phyloP scores from a whole-genome alignment of 1,140 invertebrate species.

The Melanaphis sacchari region DNA sequence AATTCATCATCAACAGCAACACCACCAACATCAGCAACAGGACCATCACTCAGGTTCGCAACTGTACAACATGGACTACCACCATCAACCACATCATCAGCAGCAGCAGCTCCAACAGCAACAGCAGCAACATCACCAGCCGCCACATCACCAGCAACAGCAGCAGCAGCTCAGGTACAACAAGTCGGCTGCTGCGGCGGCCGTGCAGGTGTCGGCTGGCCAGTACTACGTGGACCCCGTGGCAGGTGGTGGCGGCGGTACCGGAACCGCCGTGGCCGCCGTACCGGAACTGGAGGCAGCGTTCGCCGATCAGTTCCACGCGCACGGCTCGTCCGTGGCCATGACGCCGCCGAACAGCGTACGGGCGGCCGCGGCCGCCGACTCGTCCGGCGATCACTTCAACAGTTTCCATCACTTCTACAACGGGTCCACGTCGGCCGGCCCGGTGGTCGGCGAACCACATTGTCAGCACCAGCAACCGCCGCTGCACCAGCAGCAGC shows the following conservation, averaged over 20 bases:
- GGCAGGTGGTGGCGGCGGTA: neutral
- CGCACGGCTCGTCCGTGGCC: constrained; percentile 66
- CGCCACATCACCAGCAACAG: constrained; percentile 43
- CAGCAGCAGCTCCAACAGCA: constrained; percentile 61
- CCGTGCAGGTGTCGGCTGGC: constrained; percentile 60
- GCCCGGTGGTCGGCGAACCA: constrained; percentile 1
- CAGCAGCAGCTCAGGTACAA: constrained; percentile 58
- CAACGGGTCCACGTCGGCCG: constrained; percentile 52
- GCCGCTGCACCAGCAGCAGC: constrained; percentile 63
- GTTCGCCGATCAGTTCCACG: constrained; percentile 60
- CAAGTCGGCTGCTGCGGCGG: constrained; percentile 31
- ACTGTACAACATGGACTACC: constrained; percentile 60
- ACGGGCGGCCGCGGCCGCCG: constrained; percentile 63
- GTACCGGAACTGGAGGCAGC: constrained; percentile 45
- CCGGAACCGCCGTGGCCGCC: neutral
- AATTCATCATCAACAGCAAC: constrained; percentile 61
- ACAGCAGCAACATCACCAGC: neutral
- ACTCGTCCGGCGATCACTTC: constrained; percentile 70
- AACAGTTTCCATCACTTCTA: constrained; percentile 76
- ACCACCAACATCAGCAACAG: constrained; percentile 63
- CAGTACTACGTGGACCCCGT: constrained; percentile 52
- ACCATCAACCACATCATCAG: constrained; percentile 58
- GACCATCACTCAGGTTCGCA: constrained; percentile 61
- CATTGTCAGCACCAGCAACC: constrained; percentile 60
- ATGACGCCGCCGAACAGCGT: constrained; percentile 70